These are phyloP conservation scores for Percopsis omiscomaycus DNA, from an alignment of 2,797 vertebrate genomes.

Conservation along the genomic window DNA sequence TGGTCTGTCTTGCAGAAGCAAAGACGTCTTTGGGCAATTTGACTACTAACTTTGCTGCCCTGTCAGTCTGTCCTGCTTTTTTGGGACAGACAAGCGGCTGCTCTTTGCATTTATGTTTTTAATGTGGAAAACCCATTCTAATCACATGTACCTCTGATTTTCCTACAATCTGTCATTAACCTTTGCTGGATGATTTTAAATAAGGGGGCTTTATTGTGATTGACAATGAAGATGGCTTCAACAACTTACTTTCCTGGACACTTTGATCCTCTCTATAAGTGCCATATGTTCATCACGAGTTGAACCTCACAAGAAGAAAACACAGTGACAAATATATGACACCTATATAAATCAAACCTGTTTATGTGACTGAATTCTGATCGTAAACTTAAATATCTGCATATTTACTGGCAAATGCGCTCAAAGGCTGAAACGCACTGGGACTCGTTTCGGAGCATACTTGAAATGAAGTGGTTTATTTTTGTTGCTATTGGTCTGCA, in stretches of 20 bases:
- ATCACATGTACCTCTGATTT: slow-evolving; percentile 34
- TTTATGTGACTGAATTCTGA: too few relatives aligned
- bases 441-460: too few relatives aligned
- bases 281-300: not conserved
- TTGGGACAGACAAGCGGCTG: slow-evolving; percentile 83
- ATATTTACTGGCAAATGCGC: too few relatives aligned
- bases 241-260: not conserved
- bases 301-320: too few relatives aligned
- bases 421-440: too few relatives aligned
- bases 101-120: slow-evolving; percentile 65
- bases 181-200: slow-evolving; percentile 23
- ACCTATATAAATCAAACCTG: too few relatives aligned
- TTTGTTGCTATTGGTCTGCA: too few relatives aligned
- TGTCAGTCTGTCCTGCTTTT: slow-evolving; percentile 88
- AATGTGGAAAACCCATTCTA: slow-evolving; percentile 23
- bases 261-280: not conserved
- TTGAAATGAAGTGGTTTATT: too few relatives aligned
- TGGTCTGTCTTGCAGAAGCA: slow-evolving; percentile 84
- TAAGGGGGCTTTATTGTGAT: not conserved
- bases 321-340: too few relatives aligned
- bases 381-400: too few relatives aligned
- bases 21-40: slow-evolving; percentile 99
- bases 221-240: not conserved
- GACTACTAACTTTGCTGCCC: slow-evolving; percentile 99
- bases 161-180: slow-evolving; percentile 46